A percentile compares a stretch with the other conserved stretches of the same genome.
phyloP scores from a whole-genome alignment of 2,888 invertebrate species.

The Oegoconia quadripuncta region DNA sequence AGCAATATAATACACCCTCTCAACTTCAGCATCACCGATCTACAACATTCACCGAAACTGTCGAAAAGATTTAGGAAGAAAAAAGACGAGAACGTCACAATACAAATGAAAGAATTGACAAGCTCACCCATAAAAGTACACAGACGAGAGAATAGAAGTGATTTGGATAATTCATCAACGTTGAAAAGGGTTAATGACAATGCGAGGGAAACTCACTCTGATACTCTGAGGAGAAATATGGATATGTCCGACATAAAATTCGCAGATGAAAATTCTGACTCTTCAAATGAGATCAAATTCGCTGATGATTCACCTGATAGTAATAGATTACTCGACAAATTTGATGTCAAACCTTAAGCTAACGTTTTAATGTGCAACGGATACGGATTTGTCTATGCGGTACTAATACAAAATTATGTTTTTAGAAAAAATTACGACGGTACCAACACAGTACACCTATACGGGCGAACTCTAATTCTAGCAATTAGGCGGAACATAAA shows the following conservation, averaged over 20 bases:
- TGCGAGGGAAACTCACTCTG: conserved; percentile 81
- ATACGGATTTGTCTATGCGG: too few species aligned
- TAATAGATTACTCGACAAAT: conserved; percentile 61
- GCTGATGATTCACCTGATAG: conserved; percentile 72
- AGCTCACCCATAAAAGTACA: conserved; percentile 63
- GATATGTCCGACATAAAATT: conserved; percentile 83
- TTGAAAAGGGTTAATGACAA: conserved; percentile 82
- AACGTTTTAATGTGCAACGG: not conserved
- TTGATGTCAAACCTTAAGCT: conserved; percentile 51
- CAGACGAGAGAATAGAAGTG: conserved; percentile 44
- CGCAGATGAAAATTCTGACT: conserved; percentile 84
- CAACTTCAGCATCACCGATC: conserved; percentile 70
- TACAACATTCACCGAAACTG: conserved; percentile 63
- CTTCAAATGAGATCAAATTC: conserved; percentile 69
- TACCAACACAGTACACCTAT: too few species aligned
- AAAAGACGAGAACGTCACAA: conserved; percentile 48
- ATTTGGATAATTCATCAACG: conserved; percentile 54
- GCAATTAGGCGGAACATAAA: too few species aligned
- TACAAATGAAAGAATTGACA: conserved; percentile 63
- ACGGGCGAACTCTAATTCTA: too few species aligned
- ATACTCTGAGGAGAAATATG: conserved; percentile 74
- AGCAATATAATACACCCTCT: conserved; percentile 70
- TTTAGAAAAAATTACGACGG: too few species aligned
- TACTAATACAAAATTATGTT: too few species aligned
- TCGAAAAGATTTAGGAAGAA: conserved; percentile 54